Evolutionary conservation across 2,888 invertebrate species (phyloP).

Genomic region (Drosophila suboccidentalis): DNA sequence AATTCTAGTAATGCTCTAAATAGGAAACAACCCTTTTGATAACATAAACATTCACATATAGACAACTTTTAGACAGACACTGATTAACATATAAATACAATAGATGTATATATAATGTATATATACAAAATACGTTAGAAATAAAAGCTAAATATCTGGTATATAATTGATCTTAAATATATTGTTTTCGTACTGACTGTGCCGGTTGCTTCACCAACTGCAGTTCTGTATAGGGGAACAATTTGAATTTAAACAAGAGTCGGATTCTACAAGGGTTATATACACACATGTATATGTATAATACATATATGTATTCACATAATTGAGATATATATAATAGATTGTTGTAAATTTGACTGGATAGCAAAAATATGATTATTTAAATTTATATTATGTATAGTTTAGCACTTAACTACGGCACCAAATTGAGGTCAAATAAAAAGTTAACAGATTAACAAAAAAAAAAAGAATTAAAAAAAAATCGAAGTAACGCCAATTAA

Average conservation of each 20-base stretch:
- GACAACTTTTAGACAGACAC: background rate
- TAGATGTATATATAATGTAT: background rate
- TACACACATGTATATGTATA: conserved; percentile 4
- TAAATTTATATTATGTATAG: conserved; percentile 1
- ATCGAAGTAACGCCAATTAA: conserved; percentile 1
- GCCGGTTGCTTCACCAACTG: conserved; percentile 9
- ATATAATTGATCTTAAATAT: conserved; percentile 8
- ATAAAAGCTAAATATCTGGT: conserved; percentile 15
- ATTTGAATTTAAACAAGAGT: background rate
- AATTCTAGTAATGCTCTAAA: background rate
- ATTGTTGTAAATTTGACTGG: conserved; percentile 27
- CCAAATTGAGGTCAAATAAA: background rate
- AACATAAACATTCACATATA: background rate
- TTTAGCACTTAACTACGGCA: conserved; percentile 2
- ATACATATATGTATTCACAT: background rate
- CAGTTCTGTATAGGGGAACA: conserved; percentile 25
- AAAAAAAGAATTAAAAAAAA: background rate
- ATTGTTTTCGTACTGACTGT: conserved; percentile 11
- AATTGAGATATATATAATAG: conserved; percentile 27
- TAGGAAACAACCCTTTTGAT: background rate
- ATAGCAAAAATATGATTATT: conserved; percentile 40
- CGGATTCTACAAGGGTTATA: background rate
- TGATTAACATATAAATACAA: background rate
- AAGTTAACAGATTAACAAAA: conserved; percentile 5
- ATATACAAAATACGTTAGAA: background rate